Evolutionary conservation across 92 coral and sea anemone genomes (phyloP).

Genomic region (Virgularia gustaviana): DNA sequence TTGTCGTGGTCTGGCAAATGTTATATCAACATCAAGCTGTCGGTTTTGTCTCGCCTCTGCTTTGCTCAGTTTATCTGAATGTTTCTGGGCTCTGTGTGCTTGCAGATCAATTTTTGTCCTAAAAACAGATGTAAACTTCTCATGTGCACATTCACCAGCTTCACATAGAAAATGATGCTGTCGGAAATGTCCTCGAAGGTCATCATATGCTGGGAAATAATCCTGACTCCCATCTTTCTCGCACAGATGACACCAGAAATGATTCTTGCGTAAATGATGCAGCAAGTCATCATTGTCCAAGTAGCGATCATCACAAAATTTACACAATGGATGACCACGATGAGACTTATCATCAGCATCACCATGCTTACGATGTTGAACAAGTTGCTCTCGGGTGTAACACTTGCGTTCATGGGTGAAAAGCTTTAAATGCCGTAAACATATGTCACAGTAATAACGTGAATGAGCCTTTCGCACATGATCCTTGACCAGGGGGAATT

Average conservation of each 20-base stretch:
- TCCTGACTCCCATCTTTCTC: constrained; percentile 86
- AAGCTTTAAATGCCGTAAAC: constrained; percentile 72
- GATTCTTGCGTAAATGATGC: constrained; percentile 79
- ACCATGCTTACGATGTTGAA: constrained; percentile 79
- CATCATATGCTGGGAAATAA: constrained; percentile 63
- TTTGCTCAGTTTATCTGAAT: constrained; percentile 67
- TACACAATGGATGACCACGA: constrained; percentile 91
- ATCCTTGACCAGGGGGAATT: constrained; percentile 60
- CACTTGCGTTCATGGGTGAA: constrained; percentile 78
- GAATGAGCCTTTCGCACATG: constrained; percentile 68
- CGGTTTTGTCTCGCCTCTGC: constrained; percentile 92
- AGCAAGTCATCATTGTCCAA: constrained; percentile 91
- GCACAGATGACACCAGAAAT: constrained; percentile 95
- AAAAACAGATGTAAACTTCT: constrained; percentile 79
- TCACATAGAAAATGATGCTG: constrained; percentile 82
- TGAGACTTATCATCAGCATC: constrained; percentile 82
- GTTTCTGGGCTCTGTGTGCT: constrained; percentile 79
- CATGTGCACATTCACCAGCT: constrained; percentile 78
- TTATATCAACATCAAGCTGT: constrained; percentile 80
- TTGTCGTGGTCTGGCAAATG: constrained; percentile 70
- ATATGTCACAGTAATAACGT: constrained; percentile 68
- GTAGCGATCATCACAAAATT: constrained; percentile 81
- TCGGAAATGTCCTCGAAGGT: constrained; percentile 70
- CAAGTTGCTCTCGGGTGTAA: constrained; percentile 69
- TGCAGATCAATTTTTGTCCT: constrained; percentile 89